Evolutionary conservation across 2,888 invertebrate genomes (phyloP), one percentile per base, ranked within the genome.

Genomic region (Amphipoea oculea): DNA sequence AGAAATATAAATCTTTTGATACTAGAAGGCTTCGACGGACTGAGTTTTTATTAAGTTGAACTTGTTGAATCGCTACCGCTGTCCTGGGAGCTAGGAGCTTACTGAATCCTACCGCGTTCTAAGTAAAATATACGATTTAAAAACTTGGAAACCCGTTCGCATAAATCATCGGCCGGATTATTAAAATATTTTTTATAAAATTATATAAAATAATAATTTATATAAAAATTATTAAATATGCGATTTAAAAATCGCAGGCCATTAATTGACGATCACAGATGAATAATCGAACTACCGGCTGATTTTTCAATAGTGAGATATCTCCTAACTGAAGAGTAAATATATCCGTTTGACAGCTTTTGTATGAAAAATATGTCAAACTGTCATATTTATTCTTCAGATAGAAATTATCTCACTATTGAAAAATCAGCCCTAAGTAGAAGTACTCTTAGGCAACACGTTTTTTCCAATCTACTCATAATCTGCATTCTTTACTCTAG

Each of bases 41-140:
- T 40, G 81, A 92, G 90, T 91, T 92, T 91, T 92, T 92, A 92
- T 92, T 91, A 91, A 91, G 90, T 92, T 91, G 86, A 89, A 89
- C 87, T 92, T 90, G 91, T 91, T 90, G 88, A 88, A 92, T 91
- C 89, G 86, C 89, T 85, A 81, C 82, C 80, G 76, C 83, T 83
- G 83, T 84, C 85, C 84, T 80, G 83, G 73, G 74, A 82, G 86
- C 82, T 77, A 48, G 70, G 73, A 73, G 81, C 83, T 89, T 85
- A 85, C 82, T 78, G 78, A 84, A 89, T 89, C 85, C 80, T 83
- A 87, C 84, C 73, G 83, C 84, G 75, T 87, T 89, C 74, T 75
- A 76, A 79, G 82, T 83, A 83, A 86, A 88, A 81, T 82, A 81
- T 74, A 75, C 71, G 82, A 77, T 76, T 83, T 78, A 78, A 76